Evolutionary conservation across 2,113 vertebrate species (phyloP), one percentile per base, ranked within the genome.

Genomic region (Panthera uncia): DNA sequence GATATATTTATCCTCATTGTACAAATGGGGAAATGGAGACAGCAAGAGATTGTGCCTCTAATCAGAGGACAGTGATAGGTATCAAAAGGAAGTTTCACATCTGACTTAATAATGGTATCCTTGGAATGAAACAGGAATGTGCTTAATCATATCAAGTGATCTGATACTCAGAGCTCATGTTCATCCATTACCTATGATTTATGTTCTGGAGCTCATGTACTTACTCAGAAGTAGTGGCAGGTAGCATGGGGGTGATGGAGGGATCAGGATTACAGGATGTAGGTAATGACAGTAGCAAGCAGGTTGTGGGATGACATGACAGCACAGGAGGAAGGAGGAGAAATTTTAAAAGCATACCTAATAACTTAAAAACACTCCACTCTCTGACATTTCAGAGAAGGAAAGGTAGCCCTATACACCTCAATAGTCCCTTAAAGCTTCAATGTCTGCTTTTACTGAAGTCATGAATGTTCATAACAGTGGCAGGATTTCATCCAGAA

Each of bases 121-220:
- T 63, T 94, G 71, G 63, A 98, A 96, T 93, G 73, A 94, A 52
- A 52, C 16, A 91, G 79, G 86, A 96, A 96, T 78, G 83, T 82
- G 78, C 38, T 88, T 55, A 74, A 48, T 94, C 63, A 31, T 38
- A 68, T 84, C 84, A 73, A 96, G 19, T n/a, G 31, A 95, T 76
- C 76, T 84, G 57, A 89, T 81, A 74, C 4, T 25, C 45, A 13
- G 4, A 45, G 9, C 27, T 48, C 61, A 61, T 85, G 65, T 92
- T 65, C 57, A 27, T 65, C 48, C 16, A 31, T 57, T 52, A n/a
- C 4, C n/a, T 38, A 13, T n/a, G 31, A 36, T 69, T 79, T 90
- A 63, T 23, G 27, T 27, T 69, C 4, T 11, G 65, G 76, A 69
- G 41, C 19, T 74, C 18, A 2, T 2, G 1, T 10, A 27, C 23